phyloP scores from a whole-genome alignment of 1,140 invertebrate genomes.

The Pseudachorutes palmiensis region DNA sequence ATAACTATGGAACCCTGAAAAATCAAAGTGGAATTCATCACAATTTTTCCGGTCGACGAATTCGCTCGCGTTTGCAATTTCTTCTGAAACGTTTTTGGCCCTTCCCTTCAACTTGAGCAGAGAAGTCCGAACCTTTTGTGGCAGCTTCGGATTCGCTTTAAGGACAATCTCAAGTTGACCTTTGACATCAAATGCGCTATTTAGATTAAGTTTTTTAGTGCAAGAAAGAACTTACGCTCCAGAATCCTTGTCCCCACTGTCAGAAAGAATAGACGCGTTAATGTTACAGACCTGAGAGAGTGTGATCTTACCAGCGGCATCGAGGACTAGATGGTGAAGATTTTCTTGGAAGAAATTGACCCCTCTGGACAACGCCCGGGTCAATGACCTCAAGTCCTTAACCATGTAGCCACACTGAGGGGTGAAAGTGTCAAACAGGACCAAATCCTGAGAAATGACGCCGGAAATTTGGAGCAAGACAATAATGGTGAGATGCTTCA shows the following conservation, averaged over 20 bases:
- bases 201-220: constrained; percentile 6
- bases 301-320: too few relatives aligned
- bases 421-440: not conserved
- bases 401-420: not conserved
- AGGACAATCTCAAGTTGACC: not conserved
- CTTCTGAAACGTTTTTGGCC: not conserved
- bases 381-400: not conserved
- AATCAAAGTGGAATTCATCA: too few relatives aligned
- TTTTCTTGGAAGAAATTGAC: constrained; percentile 14
- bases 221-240: not conserved
- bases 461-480: too few relatives aligned
- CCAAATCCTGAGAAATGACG: not conserved
- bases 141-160: not conserved
- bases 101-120: not conserved
- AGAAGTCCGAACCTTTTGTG: not conserved
- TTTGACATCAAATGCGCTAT: not conserved
- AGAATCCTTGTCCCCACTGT: constrained; percentile 18
- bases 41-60: not conserved
- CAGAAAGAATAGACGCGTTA: too few relatives aligned
- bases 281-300: too few relatives aligned
- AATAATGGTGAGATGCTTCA: too few relatives aligned
- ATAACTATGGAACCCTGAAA: too few relatives aligned
- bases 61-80: not conserved
- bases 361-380: not conserved
- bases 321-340: constrained; percentile 8